These are phyloP conservation scores for Varroa destructor DNA, from an alignment of 1,140 invertebrate species.

Conservation along the genomic window DNA sequence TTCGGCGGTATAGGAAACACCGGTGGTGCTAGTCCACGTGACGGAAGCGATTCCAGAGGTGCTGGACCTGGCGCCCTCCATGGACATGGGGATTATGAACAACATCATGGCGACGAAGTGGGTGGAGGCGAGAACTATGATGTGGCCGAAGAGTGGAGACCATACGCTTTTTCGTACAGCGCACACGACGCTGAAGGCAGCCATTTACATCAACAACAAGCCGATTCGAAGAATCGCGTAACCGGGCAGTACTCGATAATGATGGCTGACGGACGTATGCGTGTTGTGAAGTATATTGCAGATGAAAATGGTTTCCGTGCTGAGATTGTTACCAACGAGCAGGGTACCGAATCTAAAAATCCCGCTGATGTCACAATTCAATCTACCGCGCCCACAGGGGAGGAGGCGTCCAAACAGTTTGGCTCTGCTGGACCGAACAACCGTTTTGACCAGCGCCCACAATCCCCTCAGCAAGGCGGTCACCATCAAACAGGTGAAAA, in stretches of 20 bases:
- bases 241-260: slow-evolving; percentile 34
- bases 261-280: slow-evolving; percentile 34
- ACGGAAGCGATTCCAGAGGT: not conserved
- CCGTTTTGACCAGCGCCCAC: not conserved
- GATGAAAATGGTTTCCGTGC: slow-evolving; percentile 37
- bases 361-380: slow-evolving; percentile 23
- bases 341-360: slow-evolving; percentile 19
- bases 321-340: slow-evolving; percentile 34
- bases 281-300: slow-evolving; percentile 36
- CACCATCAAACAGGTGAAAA: too few species aligned
- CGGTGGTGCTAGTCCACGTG: not conserved
- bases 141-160: slow-evolving; percentile 23
- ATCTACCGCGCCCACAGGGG: not conserved
- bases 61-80: not conserved
- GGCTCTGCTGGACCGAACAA: not conserved
- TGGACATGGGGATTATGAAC: not conserved
- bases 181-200: slow-evolving; percentile 8
- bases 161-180: slow-evolving; percentile 10
- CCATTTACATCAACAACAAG: slow-evolving; percentile 18
- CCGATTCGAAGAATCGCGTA: slow-evolving; percentile 22
- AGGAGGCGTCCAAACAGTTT: slow-evolving; percentile 12
- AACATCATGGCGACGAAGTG: not conserved
- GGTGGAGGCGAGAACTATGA: slow-evolving; percentile 1
- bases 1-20: not conserved
- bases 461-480: too few species aligned